Conservation (phyloP, 1,140 invertebrate species). For the Drosophila trapezifrons region DNA sequence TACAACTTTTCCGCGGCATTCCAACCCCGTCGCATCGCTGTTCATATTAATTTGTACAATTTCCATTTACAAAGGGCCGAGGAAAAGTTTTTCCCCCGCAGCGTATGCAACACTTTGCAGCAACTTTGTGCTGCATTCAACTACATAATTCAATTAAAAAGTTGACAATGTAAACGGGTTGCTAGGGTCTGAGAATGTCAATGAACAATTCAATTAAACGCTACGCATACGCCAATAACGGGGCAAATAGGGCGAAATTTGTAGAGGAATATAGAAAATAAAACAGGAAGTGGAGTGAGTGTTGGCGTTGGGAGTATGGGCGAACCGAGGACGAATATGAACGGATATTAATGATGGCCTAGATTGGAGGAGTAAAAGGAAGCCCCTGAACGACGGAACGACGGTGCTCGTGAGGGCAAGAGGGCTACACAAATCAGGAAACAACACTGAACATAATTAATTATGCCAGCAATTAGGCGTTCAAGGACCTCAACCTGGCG, state of each 20-base stretch:
- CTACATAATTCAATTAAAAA: constrained; percentile 77
- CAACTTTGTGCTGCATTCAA: constrained; percentile 59
- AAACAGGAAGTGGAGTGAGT: constrained; percentile 28
- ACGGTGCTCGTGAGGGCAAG: background rate
- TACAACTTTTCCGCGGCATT: constrained; percentile 1
- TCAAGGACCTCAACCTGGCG: constrained; percentile 35
- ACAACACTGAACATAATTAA: constrained; percentile 54
- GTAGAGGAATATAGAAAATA: constrained; percentile 17
- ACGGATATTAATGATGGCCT: constrained; percentile 52
- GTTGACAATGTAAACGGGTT: constrained; percentile 59
- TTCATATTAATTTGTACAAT: constrained; percentile 49
- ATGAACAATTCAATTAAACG: constrained; percentile 76
- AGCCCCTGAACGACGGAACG: too few species aligned
- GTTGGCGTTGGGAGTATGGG: background rate
- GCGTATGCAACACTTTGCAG: constrained; percentile 39
- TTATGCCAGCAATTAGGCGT: constrained; percentile 52
- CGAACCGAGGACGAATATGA: constrained; percentile 17
- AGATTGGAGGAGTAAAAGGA: background rate
- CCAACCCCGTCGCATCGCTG: constrained; percentile 6
- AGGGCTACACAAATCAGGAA: constrained; percentile 42
- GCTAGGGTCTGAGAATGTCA: constrained; percentile 39
- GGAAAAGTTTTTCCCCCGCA: constrained; percentile 21
- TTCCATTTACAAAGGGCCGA: constrained; percentile 25
- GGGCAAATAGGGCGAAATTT: background rate
- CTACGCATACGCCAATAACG: constrained; percentile 39